phyloP scores from a whole-genome alignment of 2,888 invertebrate species.

The Agrotis exclamationis region DNA sequence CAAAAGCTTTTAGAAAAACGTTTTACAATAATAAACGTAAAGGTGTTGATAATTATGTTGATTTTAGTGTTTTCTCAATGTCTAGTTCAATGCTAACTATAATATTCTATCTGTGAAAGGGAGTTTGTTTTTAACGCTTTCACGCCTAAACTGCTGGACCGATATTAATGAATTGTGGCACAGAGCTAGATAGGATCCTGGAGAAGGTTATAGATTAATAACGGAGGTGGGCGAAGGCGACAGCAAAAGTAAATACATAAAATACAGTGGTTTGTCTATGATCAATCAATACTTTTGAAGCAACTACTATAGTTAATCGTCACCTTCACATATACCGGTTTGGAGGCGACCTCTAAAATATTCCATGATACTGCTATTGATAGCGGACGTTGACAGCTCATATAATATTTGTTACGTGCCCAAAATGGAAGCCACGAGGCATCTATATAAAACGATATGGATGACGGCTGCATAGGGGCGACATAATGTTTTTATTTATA shows the following conservation, averaged over 20 bases:
- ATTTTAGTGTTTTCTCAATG: background rate
- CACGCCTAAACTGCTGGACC: too few species aligned
- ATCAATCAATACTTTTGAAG: slow-evolving; percentile 6
- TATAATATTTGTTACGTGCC: background rate
- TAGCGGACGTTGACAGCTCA: slow-evolving; percentile 8
- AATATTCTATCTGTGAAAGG: too few species aligned
- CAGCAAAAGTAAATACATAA: background rate
- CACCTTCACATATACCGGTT: slow-evolving; percentile 33
- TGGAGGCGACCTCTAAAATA: slow-evolving; percentile 35
- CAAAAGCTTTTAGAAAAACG: background rate
- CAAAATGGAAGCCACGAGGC: slow-evolving; percentile 6
- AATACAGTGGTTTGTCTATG: background rate
- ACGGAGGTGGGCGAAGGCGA: too few species aligned
- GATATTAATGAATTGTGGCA: too few species aligned
- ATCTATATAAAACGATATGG: background rate
- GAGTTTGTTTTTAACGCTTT: too few species aligned
- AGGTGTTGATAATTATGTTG: background rate
- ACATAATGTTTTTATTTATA: background rate
- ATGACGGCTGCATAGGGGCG: background rate
- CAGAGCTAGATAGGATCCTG: too few species aligned
- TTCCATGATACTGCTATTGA: slow-evolving; percentile 30
- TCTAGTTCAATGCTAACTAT: too few species aligned
- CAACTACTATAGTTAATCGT: background rate
- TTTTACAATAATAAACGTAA: background rate
- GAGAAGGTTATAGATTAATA: too few species aligned